These are phyloP conservation scores for Apogon talboti DNA, from an alignment of 2,797 vertebrate species.

Conservation along the genomic window DNA sequence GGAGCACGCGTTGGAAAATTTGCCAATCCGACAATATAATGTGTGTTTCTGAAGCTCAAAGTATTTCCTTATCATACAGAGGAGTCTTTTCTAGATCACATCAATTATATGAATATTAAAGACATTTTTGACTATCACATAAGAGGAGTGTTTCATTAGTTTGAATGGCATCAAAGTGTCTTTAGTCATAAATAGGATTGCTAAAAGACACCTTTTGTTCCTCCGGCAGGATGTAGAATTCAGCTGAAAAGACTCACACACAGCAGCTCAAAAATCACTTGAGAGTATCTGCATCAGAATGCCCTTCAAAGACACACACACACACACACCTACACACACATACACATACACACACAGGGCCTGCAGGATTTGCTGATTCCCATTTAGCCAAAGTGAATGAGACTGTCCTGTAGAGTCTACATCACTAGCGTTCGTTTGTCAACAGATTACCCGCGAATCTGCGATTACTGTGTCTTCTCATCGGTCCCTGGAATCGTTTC, in stretches of 20 bases:
- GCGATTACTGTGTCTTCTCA: slow-evolving; percentile 9
- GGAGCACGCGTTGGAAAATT: not conserved
- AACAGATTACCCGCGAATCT: slow-evolving; percentile 38
- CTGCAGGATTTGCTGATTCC: slow-evolving; percentile 17
- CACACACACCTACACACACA: not conserved
- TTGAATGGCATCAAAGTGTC: slow-evolving; percentile 41
- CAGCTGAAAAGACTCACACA: slow-evolving; percentile 33
- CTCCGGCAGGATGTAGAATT: slow-evolving; percentile 34
- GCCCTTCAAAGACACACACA: slow-evolving; percentile 5
- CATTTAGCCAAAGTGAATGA: not conserved
- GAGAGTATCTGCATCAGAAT: slow-evolving; percentile 47
- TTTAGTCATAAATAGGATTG: not conserved
- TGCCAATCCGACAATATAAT: not conserved
- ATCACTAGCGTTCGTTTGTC: slow-evolving; percentile 32
- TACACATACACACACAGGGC: slow-evolving; percentile 6
- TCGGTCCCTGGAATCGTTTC: slow-evolving; percentile 46
- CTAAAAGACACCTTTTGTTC: slow-evolving; percentile 17
- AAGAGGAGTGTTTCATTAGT: slow-evolving; percentile 19
- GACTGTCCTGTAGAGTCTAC: slow-evolving; percentile 12
- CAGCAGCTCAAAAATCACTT: slow-evolving; percentile 12
- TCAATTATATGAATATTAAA: slow-evolving; percentile 4
- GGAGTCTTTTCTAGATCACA: not conserved
- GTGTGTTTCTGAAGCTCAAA: not conserved
- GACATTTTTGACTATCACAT: not conserved
- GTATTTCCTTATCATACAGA: not conserved